Evolutionary conservation across 2,888 invertebrate genomes (phyloP).

Genomic region (Cordylochernes scorpioides): DNA sequence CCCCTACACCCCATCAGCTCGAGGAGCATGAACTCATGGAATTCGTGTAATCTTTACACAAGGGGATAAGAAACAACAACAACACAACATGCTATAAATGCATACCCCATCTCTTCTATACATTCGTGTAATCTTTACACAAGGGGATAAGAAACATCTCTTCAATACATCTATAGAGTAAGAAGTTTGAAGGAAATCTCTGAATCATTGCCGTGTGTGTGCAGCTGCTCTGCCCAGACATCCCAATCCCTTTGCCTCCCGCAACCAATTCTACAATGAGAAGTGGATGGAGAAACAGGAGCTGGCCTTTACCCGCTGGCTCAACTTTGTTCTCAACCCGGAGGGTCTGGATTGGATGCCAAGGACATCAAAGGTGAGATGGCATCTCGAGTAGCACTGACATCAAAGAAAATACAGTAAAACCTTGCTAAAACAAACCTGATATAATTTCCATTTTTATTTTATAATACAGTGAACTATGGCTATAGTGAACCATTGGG

Average conservation of each 20-base stretch:
- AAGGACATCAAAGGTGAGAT: conserved; percentile 5
- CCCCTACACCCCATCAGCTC: no score
- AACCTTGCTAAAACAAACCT: no score
- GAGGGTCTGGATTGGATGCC: conserved; percentile 17
- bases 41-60: no score
- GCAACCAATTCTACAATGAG: conserved; percentile 26
- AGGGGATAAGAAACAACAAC: no score
- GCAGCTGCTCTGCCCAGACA: conserved; percentile 25
- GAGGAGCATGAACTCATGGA: no score
- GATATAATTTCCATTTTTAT: no score
- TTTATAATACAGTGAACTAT: no score
- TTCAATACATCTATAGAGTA: conserved; percentile 25
- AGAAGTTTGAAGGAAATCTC: conserved; percentile 26
- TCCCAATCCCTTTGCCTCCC: conserved; percentile 22
- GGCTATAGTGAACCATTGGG: no score
- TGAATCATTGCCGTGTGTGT: conserved; percentile 24
- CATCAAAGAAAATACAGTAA: no score
- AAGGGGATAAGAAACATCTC: no score
- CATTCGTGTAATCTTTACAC: conserved; percentile 23
- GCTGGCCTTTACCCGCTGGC: conserved; percentile 23
- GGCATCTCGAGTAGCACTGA: no score
- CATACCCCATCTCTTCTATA: conserved; percentile 17
- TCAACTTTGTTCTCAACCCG: conserved; percentile 24
- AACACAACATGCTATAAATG: no score
- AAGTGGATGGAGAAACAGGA: conserved; percentile 26